These are phyloP conservation scores for Mimachlamys varia DNA, from an alignment of 2,888 invertebrate species.

Conservation along the genomic window DNA sequence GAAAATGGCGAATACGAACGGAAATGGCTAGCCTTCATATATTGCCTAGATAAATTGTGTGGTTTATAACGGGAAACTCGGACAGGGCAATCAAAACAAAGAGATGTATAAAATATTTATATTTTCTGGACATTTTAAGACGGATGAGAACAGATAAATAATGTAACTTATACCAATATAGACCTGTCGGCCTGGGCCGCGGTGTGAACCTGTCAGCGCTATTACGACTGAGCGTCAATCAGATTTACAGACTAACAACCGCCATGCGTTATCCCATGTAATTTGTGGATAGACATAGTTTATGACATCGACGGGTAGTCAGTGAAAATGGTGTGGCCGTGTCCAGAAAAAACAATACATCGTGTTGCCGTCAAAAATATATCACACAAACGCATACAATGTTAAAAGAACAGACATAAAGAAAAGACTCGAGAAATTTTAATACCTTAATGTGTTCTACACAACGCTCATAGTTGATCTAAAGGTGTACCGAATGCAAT, in stretches of 20 bases:
- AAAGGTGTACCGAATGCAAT: too few species aligned
- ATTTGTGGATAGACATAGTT: background rate
- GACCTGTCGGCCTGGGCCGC: background rate
- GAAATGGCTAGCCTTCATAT: background rate
- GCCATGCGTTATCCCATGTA: background rate
- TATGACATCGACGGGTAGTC: background rate
- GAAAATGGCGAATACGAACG: slow-evolving; percentile 15
- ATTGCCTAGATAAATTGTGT: slow-evolving; percentile 30
- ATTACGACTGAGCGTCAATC: background rate
- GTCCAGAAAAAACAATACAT: too few species aligned
- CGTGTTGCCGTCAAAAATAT: too few species aligned
- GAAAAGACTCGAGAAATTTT: too few species aligned
- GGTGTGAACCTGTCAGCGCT: background rate
- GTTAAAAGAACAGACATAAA: too few species aligned
- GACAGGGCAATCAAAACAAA: slow-evolving; percentile 29
- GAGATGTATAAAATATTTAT: slow-evolving; percentile 33
- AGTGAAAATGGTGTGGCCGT: background rate
- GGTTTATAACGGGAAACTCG: slow-evolving; percentile 13
- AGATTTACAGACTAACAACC: background rate
- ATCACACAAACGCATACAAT: too few species aligned
- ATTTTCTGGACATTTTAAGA: slow-evolving; percentile 13
- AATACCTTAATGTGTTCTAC: too few species aligned
- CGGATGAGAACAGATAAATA: slow-evolving; percentile 21
- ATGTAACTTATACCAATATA: slow-evolving; percentile 20
- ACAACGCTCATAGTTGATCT: too few species aligned